Base-by-base conservation (phyloP, 2,113 vertebrate genomes). In the Illadopsis cleaveri region DNA sequence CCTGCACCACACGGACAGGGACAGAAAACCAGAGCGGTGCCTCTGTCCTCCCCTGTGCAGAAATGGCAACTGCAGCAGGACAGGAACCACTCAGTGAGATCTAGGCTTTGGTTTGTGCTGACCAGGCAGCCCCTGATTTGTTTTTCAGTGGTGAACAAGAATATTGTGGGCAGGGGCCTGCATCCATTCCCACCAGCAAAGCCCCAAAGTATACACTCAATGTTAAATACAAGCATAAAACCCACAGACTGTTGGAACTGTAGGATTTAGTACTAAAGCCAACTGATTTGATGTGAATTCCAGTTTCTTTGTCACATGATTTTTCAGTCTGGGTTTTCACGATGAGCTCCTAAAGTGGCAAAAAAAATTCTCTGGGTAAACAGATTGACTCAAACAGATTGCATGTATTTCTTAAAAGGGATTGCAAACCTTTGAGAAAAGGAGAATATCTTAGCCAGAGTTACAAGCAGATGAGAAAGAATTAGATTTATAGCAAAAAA, bases 41-140 rank as follows among this genome's bases (percentile, higher is more conserved):
- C 14, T n/a, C 31, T 0, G 0, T 21, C 27, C 19, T 17, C 3
- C 17, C 23, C 47, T 7, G 23, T 7, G 14, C 77, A n/a, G 48
- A 22, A 45, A 38, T 1, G 3, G 2, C 45, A 25, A 0, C 33
- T 11, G 27, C 38, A 51, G 28, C 19, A 16, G 33, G 14, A 72
- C 1, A 2, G 54, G 51, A 53, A 10, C 9, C 18, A 3, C 2
- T 0, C 28, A 2, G 14, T 0, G 0, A 3, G 2, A 1, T 6
- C 31, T 33, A 33, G 38, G 24, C 9, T 64, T 23, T 2, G 9
- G 15, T 6, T 45, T 30, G 45, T 5, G 1, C 15, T 3, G 1
- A 12, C 6, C 10, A 12, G 31, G 30, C 23, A 35, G 19, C 3
- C 5, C 22, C 45, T 3, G 8, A 5, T 16, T 9, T 18, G 66